phyloP scores from a whole-genome alignment of 1,140 invertebrate species.

The Palaemon carinicauda region DNA sequence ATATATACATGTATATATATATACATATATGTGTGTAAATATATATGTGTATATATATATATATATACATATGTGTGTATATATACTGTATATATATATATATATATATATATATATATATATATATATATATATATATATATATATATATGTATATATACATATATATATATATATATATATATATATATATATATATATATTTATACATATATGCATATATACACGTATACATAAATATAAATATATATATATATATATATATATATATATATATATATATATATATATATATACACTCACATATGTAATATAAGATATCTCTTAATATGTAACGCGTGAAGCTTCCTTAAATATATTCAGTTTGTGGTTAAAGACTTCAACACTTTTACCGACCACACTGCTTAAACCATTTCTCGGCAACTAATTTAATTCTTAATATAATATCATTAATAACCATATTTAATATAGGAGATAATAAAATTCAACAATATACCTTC shows the following conservation, averaged over 20 bases:
- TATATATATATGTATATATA: background rate
- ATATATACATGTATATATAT: too few relatives aligned
- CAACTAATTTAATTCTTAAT: too few relatives aligned
- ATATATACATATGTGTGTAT: background rate
- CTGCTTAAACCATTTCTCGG: too few relatives aligned
- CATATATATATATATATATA: background rate
- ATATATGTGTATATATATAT: too few relatives aligned
- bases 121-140: background rate
- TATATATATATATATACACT: background rate
- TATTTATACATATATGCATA: background rate
- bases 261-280: background rate
- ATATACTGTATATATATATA: background rate
- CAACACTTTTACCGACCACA: too few relatives aligned
- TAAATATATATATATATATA: background rate
- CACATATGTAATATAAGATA: background rate
- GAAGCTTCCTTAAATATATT: too few relatives aligned
- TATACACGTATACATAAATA: background rate
- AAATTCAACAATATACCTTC: too few relatives aligned
- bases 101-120: background rate
- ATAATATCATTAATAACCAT: too few relatives aligned
- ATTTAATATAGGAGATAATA: too few relatives aligned
- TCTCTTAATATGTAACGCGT: too few relatives aligned
- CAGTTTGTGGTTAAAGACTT: too few relatives aligned
- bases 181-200: conserved; percentile 2
- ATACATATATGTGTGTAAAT: too few relatives aligned